phyloP scores from a whole-genome alignment of 2,888 invertebrate genomes.

The Arenicola marina region DNA sequence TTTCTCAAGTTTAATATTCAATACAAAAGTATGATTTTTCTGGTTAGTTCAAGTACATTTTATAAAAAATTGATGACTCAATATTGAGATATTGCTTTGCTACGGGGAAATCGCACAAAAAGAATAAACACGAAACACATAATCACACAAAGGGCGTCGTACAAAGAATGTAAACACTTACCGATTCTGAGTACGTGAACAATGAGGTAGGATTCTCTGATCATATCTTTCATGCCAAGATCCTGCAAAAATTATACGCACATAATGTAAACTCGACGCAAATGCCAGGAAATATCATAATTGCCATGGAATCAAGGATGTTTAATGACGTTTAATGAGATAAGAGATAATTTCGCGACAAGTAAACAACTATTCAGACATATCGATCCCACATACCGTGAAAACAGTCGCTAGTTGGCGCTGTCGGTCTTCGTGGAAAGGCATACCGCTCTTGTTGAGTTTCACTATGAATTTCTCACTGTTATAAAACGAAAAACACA shows the following conservation, averaged over 20 bases:
- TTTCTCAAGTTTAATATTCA: no score
- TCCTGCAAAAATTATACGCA: conserved; percentile 65
- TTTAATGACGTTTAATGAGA: not conserved
- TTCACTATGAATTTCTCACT: conserved; percentile 86
- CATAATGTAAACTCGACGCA: no score
- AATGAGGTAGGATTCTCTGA: conserved; percentile 83
- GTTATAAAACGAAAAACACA: conserved; percentile 34
- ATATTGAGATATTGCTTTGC: no score
- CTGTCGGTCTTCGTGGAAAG: conserved; percentile 83
- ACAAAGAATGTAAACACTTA: conserved; percentile 34
- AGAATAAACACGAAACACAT: no score
- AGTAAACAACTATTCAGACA: not conserved
- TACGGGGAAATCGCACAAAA: no score
- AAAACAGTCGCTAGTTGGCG: conserved; percentile 88
- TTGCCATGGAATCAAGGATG: not conserved
- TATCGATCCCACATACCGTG: conserved; percentile 69
- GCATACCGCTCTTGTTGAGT: conserved; percentile 87
- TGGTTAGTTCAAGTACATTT: no score
- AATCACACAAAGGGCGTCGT: no score
- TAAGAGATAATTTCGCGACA: not conserved
- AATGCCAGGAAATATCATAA: not conserved
- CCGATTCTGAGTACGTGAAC: conserved; percentile 90
- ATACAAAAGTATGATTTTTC: no score
- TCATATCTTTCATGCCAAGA: conserved; percentile 81
- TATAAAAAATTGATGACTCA: no score